A percentile compares a stretch with the other conserved stretches of the same genome.
Conservation (phyloP, 2,888 invertebrate genomes). For the Pollenia angustigena region DNA sequence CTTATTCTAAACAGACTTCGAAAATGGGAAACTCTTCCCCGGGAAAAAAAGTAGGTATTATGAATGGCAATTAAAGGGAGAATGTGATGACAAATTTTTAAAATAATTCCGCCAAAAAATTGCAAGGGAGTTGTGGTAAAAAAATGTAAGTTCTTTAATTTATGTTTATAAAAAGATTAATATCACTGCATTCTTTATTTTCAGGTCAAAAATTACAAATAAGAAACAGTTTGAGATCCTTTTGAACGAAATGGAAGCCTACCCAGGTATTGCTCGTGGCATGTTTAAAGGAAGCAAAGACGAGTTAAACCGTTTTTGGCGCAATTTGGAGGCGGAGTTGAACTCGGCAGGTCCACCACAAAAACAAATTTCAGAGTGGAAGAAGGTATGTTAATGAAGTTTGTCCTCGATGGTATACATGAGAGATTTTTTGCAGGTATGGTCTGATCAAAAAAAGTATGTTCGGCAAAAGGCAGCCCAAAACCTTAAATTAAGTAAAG, state of each 20-base stretch:
- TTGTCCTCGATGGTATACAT: constrained; percentile 4
- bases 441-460: constrained; percentile 21
- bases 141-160: too few relatives aligned
- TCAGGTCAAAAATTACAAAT: constrained; percentile 27
- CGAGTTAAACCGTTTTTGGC: constrained; percentile 6
- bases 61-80: too few relatives aligned
- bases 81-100: too few relatives aligned
- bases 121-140: too few relatives aligned
- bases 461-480: not conserved
- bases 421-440: not conserved
- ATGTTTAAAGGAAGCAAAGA: constrained; percentile 21
- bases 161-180: too few relatives aligned
- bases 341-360: constrained; percentile 7
- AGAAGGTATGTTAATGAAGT: constrained; percentile 11
- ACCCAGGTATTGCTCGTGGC: not conserved
- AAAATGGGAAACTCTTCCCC: too few relatives aligned
- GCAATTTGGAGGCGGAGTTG: not conserved
- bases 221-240: constrained; percentile 26
- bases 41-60: too few relatives aligned
- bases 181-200: too few relatives aligned
- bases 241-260: constrained; percentile 21
- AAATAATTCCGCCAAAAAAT: too few relatives aligned
- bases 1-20: too few relatives aligned
- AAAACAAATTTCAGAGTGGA: constrained; percentile 28
- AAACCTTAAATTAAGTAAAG: constrained; percentile 8